Evolutionary conservation across 2,888 invertebrate genomes (phyloP), one percentile per base, ranked within the genome.

Genomic region (Phytoseiulus persimilis): DNA sequence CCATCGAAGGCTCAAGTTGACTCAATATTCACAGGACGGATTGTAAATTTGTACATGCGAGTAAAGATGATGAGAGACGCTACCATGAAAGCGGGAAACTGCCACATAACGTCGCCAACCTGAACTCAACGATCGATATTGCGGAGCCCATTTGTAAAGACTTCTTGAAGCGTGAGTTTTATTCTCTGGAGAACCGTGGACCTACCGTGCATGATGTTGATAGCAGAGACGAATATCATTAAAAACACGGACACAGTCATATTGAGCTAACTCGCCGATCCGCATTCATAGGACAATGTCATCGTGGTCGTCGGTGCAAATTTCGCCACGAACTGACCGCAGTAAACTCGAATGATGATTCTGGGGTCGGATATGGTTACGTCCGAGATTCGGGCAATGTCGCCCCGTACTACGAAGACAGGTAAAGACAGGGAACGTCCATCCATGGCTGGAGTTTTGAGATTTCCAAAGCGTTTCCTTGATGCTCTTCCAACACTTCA

Each of bases 11-110:
- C 3, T 9, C 9, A 6, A 83, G 3, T 14, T 83, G 14, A 14
- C 3, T 6, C 14, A 14, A 9, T 83, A 14, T n/a, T 83, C 14
- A 83, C 33, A 87, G 87, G 91, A 94, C 94, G 3, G 95, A 95
- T 90, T 96, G 96, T 92, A 95, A 95, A 92, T 96, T 96, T 92
- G 94, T 96, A 84, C 96, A 96, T 92, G 96, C 96, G 92, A 94
- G 95, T 0, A 94, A 95, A 31, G 95, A 95, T 92, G 95, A 95
- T 91, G 96, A 96, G 92, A 94, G 94, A 91, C 95, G 95, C 90
- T 95, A 95, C 92, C 94, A 95, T 91, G 94, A 94, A 89, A 95
- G 95, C 23, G 96, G 96, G 0, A 95, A 95, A 92, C 93, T 96
- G 92, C 95, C 96, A 9, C 93, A 93, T 46, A 94, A 94, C 91